Conservation (phyloP, 2,797 vertebrate genomes). For the Alectoris magna region DNA sequence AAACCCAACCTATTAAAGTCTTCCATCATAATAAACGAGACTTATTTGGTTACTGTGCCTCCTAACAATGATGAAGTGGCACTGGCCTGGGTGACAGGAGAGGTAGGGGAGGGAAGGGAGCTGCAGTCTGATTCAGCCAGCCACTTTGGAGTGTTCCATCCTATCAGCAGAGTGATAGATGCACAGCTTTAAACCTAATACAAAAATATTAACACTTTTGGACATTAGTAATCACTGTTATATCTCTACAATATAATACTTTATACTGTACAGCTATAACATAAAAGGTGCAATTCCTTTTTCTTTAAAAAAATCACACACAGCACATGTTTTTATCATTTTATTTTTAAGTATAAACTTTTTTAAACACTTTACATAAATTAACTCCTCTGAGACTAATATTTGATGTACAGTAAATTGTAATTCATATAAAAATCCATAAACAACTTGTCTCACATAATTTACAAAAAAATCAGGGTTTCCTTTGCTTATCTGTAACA, state of each 20-base stretch:
- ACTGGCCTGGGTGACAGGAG: slow-evolving; percentile 60
- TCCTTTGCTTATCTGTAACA: slow-evolving; percentile 90
- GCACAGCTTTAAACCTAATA: slow-evolving; percentile 82
- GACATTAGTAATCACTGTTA: slow-evolving; percentile 83
- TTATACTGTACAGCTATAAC: slow-evolving; percentile 88
- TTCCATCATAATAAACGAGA: slow-evolving; percentile 67
- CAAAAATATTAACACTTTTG: slow-evolving; percentile 87
- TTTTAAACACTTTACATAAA: slow-evolving; percentile 99
- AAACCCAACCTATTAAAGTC: slow-evolving; percentile 58
- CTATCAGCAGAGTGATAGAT: slow-evolving; percentile 75
- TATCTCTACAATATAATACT: slow-evolving; percentile 87
- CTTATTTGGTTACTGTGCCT: slow-evolving; percentile 68
- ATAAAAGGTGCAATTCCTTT: slow-evolving; percentile 85
- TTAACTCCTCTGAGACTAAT: slow-evolving; percentile 98
- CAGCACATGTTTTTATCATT: slow-evolving; percentile 91
- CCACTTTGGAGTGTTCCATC: slow-evolving; percentile 67
- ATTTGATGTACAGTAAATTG: slow-evolving; percentile 97
- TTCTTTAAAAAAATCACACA: slow-evolving; percentile 84
- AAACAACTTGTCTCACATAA: slow-evolving; percentile 98
- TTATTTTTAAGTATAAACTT: slow-evolving; percentile 97
- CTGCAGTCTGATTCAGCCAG: slow-evolving; percentile 61
- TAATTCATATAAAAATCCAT: slow-evolving; percentile 95
- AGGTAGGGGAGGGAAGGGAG: slow-evolving; percentile 35
- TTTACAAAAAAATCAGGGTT: slow-evolving; percentile 98
- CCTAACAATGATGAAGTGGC: slow-evolving; percentile 67